A percentile compares a stretch with the other conserved stretches of the same genome.
Evolutionary conservation across 2,113 vertebrate genomes (phyloP).

Genomic region (Microtus oregoni): DNA sequence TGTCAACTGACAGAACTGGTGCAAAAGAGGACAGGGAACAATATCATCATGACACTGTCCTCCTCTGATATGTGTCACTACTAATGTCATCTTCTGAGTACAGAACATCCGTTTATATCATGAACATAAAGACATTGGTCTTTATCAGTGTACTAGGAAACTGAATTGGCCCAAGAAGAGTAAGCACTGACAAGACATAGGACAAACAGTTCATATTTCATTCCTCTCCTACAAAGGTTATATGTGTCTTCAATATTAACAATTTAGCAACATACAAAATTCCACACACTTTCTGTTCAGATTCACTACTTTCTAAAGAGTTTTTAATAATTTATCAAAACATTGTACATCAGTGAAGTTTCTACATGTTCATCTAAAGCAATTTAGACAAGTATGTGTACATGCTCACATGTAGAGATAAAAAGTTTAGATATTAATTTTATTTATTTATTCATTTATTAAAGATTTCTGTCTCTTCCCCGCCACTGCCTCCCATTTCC

Average conservation of each 20-base stretch:
- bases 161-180: background rate
- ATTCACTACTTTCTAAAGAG: background rate
- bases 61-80: background rate
- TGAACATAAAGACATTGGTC: background rate
- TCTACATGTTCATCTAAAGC: background rate
- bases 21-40: background rate
- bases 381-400: background rate
- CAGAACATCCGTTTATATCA: background rate
- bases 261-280: background rate
- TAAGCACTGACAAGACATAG: conserved; percentile 34
- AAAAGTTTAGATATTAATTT: background rate
- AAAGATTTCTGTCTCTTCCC: too few species aligned
- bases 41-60: background rate
- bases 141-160: background rate
- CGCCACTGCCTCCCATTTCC: too few species aligned
- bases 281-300: background rate
- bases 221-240: background rate
- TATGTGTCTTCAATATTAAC: conserved; percentile 6
- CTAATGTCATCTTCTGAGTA: background rate
- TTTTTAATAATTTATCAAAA: conserved; percentile 29
- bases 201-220: conserved; percentile 13
- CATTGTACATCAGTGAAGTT: conserved; percentile 23
- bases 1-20: background rate
- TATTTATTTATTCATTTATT: too few species aligned
- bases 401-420: background rate